A percentile compares a stretch with the other conserved stretches of the same genome.
These are phyloP conservation scores for Scaptomyza graminum DNA, from an alignment of 1,140 invertebrate genomes.

Conservation along the genomic window DNA sequence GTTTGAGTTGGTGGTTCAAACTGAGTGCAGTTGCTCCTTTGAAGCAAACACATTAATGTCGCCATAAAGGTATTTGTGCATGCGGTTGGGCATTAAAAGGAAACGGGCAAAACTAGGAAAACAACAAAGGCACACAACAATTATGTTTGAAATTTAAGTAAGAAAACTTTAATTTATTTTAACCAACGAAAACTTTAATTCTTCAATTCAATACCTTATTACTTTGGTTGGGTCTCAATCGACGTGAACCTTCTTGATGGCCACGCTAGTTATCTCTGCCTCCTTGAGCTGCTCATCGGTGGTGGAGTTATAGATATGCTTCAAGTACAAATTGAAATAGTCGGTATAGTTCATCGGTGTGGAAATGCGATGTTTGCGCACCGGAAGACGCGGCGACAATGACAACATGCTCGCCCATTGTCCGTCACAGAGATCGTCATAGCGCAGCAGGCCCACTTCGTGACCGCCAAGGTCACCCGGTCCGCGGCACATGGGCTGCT, in stretches of 20 bases:
- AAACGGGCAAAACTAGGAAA: conserved; percentile 30
- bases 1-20: not conserved
- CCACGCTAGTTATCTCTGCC: conserved; percentile 71
- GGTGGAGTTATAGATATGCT: conserved; percentile 77
- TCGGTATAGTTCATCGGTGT: conserved; percentile 82
- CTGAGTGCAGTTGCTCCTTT: conserved; percentile 27
- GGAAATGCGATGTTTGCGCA: conserved; percentile 80
- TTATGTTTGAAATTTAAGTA: not conserved
- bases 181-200: too few species aligned
- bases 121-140: too few species aligned
- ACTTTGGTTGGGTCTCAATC: conserved; percentile 31
- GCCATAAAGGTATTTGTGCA: conserved; percentile 52
- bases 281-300: conserved; percentile 69
- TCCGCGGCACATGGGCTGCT: conserved; percentile 89
- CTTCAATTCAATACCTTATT: not conserved
- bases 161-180: too few species aligned
- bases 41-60: conserved; percentile 16
- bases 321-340: conserved; percentile 81
- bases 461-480: conserved; percentile 86
- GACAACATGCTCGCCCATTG: conserved; percentile 94
- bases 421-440: conserved; percentile 91
- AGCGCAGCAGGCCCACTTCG: conserved; percentile 86
- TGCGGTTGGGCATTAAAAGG: conserved; percentile 65
- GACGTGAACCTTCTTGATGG: conserved; percentile 71
- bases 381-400: conserved; percentile 87